phyloP scores from a whole-genome alignment of 1,140 invertebrate species.

The Heliconius hewitsoni region DNA sequence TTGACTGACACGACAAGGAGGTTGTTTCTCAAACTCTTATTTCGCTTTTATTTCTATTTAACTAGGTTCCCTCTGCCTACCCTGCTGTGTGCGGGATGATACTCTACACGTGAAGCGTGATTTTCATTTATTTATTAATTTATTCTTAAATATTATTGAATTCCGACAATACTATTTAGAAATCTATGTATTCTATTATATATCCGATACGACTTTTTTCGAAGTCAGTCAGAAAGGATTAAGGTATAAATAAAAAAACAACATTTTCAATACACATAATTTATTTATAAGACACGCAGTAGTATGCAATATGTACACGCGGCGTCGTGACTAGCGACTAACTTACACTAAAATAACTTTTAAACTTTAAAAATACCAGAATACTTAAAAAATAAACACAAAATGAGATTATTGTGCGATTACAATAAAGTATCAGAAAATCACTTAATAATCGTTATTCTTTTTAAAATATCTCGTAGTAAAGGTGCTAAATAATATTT shows the following conservation, averaged over 20 bases:
- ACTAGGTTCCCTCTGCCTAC: too few relatives aligned
- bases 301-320: not conserved
- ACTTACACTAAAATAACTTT: not conserved
- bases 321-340: slow-evolving; percentile 1
- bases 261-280: not conserved
- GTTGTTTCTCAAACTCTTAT: too few relatives aligned
- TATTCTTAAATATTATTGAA: too few relatives aligned
- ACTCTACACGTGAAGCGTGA: too few relatives aligned
- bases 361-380: not conserved
- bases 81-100: too few relatives aligned
- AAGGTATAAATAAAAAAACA: not conserved
- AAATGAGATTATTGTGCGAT: slow-evolving; percentile 14
- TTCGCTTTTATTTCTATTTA: too few relatives aligned
- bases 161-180: too few relatives aligned
- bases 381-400: not conserved
- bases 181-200: too few relatives aligned
- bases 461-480: not conserved
- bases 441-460: not conserved
- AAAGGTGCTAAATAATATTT: not conserved
- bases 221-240: too few relatives aligned
- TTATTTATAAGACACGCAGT: not conserved
- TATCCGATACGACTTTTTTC: too few relatives aligned
- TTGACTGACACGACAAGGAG: too few relatives aligned
- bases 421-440: not conserved
- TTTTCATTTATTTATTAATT: too few relatives aligned